Evolutionary conservation across 2,888 invertebrate species (phyloP), one percentile per base, ranked within the genome.

Genomic region (Bellardia pandia): DNA sequence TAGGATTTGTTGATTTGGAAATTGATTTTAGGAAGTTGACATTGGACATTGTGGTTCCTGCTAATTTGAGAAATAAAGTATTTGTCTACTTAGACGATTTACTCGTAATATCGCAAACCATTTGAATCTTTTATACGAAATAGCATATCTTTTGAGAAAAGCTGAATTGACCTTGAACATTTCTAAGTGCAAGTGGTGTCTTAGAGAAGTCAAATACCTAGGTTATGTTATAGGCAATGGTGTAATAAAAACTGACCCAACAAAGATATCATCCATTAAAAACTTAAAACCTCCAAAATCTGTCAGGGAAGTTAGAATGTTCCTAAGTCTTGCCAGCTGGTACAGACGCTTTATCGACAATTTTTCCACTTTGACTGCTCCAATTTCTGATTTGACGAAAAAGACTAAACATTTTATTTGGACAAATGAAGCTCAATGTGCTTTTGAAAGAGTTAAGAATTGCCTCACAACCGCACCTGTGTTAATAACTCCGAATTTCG

Each of bases 241-340:
- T 3, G 45, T 45, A 9, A 45, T 45, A 13, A 45, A 45, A 45
- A 45, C 45, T 11, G 45, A 45, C 53, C 86, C 86, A 0, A 74
- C 75, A 3, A 89, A 89, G 51, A 62, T 88, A 3, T 75, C 75
- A 4, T 87, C 89, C 2, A 88, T 89, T 51, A 68, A n/a, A 6
- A 45, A 86, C 14, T 85, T 89, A 62, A 51, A 81, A 5, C 74
- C 77, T 45, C 89, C 86, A 9, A 66, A 53, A n/a, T 80, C 79
- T 5, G 83, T 81, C 23, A 75, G 76, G 0, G 82, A 88, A 53
- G 60, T 88, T 6, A 37, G 88, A 53, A 56, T 85, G 9, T 88
- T n/a, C n/a, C 56, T 89, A 2, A 88, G 89, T 8, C 80, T 88
- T 48, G 79, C 86, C 7, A 87, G 89, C 30, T 89, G 86, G 88